Base-by-base conservation (phyloP, 2,113 vertebrate genomes). In the Nannospalax galili region DNA sequence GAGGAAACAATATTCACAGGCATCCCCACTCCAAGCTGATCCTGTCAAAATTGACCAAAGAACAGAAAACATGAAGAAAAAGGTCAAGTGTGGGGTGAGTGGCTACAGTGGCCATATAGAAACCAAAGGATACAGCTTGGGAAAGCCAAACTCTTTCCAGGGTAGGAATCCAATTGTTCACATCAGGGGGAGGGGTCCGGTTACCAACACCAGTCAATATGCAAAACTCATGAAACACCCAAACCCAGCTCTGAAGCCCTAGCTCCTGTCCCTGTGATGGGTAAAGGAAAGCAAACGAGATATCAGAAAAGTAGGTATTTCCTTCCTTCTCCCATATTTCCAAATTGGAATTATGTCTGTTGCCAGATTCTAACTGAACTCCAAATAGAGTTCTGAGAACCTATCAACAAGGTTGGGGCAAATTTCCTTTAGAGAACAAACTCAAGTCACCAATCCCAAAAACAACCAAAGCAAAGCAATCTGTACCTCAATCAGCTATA, bases 381-480 rank as follows among this genome's bases (percentile, higher is more conserved):
- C 82, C 86, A 52, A 9, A 87, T 85, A 11, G 77, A 91, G 93
- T 91, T 91, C 89, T 28, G 85, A 95, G 94, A 95, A 93, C 78
- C 62, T 88, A 67, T 58, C 45, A 95, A 75, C 20, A 90, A 17
- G 37, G 92, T 93, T 97, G 89, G 82, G 94, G 89, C 84, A 84
- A 64, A 96, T 89, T 80, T 5, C 92, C 79, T 79, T 91, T 64
- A 56, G 11, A 52, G 48, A 67, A 95, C 86, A 86, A 84, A 90
- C 88, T 65, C 84, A 58, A 74, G 26, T 69, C 67, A 35, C 90
- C 64, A 67, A 45, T 80, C 40, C 77, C 42, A 37, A 72, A 69
- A 92, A 78, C 14, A 62, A 92, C 20, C 5, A 62, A 30, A 81
- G 14, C 81, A 91, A 60, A 93, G 62, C 20, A 64, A 80, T 65